A percentile compares a stretch with the other conserved stretches of the same genome.
Evolutionary conservation across 2,888 invertebrate genomes (phyloP).

Genomic region (Choreutis nemorana): DNA sequence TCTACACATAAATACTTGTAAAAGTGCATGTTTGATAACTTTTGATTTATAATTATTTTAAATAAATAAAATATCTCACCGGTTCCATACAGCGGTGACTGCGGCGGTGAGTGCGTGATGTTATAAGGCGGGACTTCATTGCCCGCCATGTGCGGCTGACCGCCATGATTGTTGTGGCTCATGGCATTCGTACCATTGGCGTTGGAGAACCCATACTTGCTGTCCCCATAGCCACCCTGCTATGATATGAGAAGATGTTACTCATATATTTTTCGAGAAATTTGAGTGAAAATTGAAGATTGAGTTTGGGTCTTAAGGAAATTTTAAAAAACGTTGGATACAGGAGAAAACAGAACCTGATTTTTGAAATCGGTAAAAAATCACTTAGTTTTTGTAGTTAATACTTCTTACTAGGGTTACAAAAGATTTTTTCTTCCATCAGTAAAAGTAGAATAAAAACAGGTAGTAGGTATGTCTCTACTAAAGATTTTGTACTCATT

Average conservation of each 20-base stretch:
- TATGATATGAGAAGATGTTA: conserved; percentile 19
- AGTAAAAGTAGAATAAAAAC: too few relatives aligned
- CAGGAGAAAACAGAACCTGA: conserved; percentile 2
- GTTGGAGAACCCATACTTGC: conserved; percentile 70
- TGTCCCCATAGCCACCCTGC: conserved; percentile 66
- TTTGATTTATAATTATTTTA: too few relatives aligned
- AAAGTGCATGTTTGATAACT: too few relatives aligned
- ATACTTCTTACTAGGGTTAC: too few relatives aligned
- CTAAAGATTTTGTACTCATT: too few relatives aligned
- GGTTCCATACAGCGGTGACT: conserved; percentile 65
- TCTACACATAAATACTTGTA: too few relatives aligned
- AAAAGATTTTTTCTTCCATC: too few relatives aligned
- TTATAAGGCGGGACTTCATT: conserved; percentile 51
- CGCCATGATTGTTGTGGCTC: conserved; percentile 29
- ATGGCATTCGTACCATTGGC: conserved; percentile 38
- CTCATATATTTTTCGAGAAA: not conserved
- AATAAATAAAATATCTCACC: conserved; percentile 33
- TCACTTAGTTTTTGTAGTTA: conserved; percentile 21
- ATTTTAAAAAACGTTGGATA: conserved; percentile 4
- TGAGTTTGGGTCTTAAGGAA: not conserved
- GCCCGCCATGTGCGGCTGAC: conserved; percentile 29
- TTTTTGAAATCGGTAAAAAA: conserved; percentile 4
- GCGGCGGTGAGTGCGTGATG: conserved; percentile 55
- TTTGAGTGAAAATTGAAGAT: not conserved
- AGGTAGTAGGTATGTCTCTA: too few relatives aligned